Evolutionary conservation across 1,140 invertebrate genomes (phyloP).

Genomic region (Monomorium pharaonis): DNA sequence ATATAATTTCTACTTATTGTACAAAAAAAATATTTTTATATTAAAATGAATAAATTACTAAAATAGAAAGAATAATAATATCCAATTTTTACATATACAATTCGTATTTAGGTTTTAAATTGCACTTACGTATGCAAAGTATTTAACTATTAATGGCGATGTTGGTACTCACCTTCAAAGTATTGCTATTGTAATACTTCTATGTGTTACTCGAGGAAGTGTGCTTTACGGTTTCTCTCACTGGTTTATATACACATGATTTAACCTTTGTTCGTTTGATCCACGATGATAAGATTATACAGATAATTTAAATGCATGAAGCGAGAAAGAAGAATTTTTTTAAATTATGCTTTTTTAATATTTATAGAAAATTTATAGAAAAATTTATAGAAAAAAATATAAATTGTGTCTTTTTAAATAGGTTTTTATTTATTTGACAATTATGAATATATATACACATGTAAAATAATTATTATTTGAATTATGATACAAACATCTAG

Average conservation of each 20-base stretch:
- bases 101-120: neutral
- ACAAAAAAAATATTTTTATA: neutral
- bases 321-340: neutral
- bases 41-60: neutral
- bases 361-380: neutral
- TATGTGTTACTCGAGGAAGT: neutral
- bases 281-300: slow-evolving; percentile 12
- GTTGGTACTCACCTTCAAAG: slow-evolving; percentile 11
- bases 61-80: neutral
- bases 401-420: neutral
- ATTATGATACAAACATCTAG: neutral
- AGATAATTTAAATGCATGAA: slow-evolving; percentile 5
- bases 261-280: neutral
- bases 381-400: no score
- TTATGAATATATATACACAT: neutral
- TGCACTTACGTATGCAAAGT: no score
- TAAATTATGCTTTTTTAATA: neutral
- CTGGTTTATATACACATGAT: slow-evolving; percentile 28
- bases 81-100: neutral
- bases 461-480: neutral
- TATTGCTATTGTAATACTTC: neutral
- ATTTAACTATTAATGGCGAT: neutral
- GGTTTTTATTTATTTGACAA: no score
- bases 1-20: neutral
- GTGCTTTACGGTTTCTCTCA: no score